Evolutionary conservation across 30 jellyfish, hydroid and myxozoan species (phyloP).

Genomic region (Hydra vulgaris): DNA sequence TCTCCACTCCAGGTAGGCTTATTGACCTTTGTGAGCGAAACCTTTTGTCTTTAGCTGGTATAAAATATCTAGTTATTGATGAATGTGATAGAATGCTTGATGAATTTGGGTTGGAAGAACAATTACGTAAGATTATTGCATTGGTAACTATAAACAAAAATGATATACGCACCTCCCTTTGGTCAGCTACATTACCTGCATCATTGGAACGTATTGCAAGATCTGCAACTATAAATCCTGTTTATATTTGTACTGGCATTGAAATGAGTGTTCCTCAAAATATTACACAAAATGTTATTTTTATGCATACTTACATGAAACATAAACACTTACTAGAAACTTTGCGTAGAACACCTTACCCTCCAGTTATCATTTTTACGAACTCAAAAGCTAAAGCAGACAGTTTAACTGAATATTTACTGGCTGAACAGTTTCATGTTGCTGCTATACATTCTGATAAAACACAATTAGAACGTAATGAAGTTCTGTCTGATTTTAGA

Average conservation of each 20-base stretch:
- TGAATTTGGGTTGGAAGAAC: conserved; percentile 83
- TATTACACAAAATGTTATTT: conserved; percentile 44
- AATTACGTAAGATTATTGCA: conserved; percentile 52
- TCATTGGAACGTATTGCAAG: conserved; percentile 76
- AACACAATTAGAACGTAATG: conserved; percentile 37
- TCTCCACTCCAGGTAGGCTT: conserved; percentile 93
- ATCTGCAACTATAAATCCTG: conserved; percentile 71
- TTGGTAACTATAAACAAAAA: conserved; percentile 16
- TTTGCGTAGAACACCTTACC: conserved; percentile 51
- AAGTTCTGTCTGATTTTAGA: conserved; percentile 38
- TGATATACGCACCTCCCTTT: conserved; percentile 33
- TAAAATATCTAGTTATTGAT: conserved; percentile 63
- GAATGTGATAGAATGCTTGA: conserved; percentile 93
- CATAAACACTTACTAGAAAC: conserved; percentile 43
- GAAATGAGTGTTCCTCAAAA: conserved; percentile 44
- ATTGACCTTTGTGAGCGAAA: conserved; percentile 47
- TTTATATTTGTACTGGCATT: conserved; percentile 53
- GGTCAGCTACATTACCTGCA: conserved; percentile 95
- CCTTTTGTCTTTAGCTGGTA: conserved; percentile 10
- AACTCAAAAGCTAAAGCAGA: conserved; percentile 41
- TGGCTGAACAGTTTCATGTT: conserved; percentile 70
- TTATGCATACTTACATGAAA: conserved; percentile 68
- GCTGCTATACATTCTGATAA: conserved; percentile 71
- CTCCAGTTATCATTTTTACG: conserved; percentile 77
- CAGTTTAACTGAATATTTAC: conserved; percentile 41